Base-by-base conservation (phyloP, 2,888 invertebrate genomes). In the Arrhopalites spinosus region DNA sequence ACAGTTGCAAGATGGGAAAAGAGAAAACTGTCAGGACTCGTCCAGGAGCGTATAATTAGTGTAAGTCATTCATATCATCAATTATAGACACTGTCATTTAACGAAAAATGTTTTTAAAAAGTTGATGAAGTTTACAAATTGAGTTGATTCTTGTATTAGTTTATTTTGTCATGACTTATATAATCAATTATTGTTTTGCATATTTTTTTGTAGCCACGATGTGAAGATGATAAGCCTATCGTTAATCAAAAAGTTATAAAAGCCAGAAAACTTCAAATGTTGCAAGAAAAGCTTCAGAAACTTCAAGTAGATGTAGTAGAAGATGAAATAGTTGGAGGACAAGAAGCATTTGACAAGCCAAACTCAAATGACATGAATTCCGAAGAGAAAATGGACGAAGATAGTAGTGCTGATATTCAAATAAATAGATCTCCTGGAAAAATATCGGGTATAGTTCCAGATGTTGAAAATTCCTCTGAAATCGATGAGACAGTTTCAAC, bases 161-260 rank as follows among this genome's bases (percentile, higher is more conserved):
- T 36, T 36, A 36, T 36, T 59, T 59, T n/a, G 53, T 53, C 17
- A 20, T 17, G 15, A 36, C n/a, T 27, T 73, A 74, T 29, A 3
- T 36, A 36, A 36, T 36, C 3, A 36, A 36, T 36, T 74, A 23
- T 66, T 30, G 53, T 75, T 74, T 29, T 78, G 59, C 77, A 73
- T 74, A 47, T 15, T 78, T 78, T 68, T 78, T 83, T 86, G 61
- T 85, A 93, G 93, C 94, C 94, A 0, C 88, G 94, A 45, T 90
- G 91, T 1, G 93, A 94, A 84, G 93, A 93, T 84, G 93, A 93
- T 84, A 90, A 90, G 81, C 82, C 90, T 56, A 86, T 93, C 78
- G 88, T 91, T 11, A 88, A 90, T 29, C 88, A 91, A 75, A 90
- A 91, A 73, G 67, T 63, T n/a, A 80, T 80, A 61, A 74, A 78